Evolutionary conservation across 2,888 invertebrate species (phyloP).

Genomic region (Entomobrya proxima): DNA sequence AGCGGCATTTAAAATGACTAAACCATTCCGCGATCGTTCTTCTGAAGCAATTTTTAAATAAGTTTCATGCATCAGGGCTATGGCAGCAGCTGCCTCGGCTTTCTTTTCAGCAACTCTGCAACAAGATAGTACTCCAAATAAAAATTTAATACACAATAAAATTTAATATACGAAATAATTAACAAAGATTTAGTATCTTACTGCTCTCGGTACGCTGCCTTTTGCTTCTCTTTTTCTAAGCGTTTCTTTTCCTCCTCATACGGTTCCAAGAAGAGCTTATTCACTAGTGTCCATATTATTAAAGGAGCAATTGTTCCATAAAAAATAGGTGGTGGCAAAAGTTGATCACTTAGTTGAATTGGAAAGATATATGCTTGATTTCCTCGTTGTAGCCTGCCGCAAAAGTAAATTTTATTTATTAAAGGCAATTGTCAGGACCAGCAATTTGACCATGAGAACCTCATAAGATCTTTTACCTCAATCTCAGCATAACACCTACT

Average conservation of each 20-base stretch:
- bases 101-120: constrained; percentile 86
- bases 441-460: background rate
- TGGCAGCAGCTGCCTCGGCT: constrained; percentile 89
- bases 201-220: constrained; percentile 87
- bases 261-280: constrained; percentile 90
- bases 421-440: background rate
- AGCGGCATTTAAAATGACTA: constrained; percentile 89
- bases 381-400: constrained; percentile 86
- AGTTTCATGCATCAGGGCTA: constrained; percentile 93
- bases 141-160: background rate
- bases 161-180: background rate
- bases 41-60: constrained; percentile 88
- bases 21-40: constrained; percentile 89
- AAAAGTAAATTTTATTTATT: background rate
- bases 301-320: constrained; percentile 94
- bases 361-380: constrained; percentile 93
- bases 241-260: constrained; percentile 87
- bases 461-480: constrained; percentile 82
- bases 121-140: constrained; percentile 35
- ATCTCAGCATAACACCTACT: constrained; percentile 90
- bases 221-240: constrained; percentile 88
- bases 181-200: constrained; percentile 75
- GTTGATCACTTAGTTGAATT: constrained; percentile 92
- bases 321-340: constrained; percentile 92
- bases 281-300: constrained; percentile 87